Conservation (phyloP, 2,888 invertebrate genomes). For the Eupithecia subfuscata region DNA sequence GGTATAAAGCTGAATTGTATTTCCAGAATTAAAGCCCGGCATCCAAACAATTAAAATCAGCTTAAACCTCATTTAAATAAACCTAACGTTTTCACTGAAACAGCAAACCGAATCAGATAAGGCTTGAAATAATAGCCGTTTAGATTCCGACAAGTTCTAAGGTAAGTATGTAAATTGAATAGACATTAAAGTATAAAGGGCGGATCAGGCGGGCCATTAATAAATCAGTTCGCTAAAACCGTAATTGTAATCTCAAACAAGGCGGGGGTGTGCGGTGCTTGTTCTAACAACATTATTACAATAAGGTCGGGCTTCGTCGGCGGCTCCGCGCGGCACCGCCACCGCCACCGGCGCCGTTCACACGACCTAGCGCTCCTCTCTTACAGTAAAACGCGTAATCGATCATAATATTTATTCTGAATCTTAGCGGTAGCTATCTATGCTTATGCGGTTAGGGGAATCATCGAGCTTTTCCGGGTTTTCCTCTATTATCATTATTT, state of each 20-base stretch:
- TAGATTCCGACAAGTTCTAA: conserved; percentile 40
- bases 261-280: conserved; percentile 77
- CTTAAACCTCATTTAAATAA: conserved; percentile 30
- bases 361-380: conserved; percentile 54
- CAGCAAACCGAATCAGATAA: conserved; percentile 34
- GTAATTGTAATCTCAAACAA: conserved; percentile 84
- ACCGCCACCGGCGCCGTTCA: conserved; percentile 61
- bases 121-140: conserved; percentile 39
- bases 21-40: neutral
- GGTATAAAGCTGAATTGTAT: neutral
- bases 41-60: conserved; percentile 26
- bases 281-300: conserved; percentile 84
- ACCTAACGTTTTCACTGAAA: conserved; percentile 23
- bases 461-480: conserved; percentile 22
- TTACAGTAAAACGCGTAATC: conserved; percentile 40
- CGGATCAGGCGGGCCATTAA: conserved; percentile 83
- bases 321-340: conserved; percentile 36
- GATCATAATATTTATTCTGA: conserved; percentile 34
- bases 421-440: conserved; percentile 31
- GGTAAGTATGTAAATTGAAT: conserved; percentile 79
- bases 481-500: conserved; percentile 22
- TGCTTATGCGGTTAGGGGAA: conserved; percentile 25
- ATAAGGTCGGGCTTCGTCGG: conserved; percentile 71
- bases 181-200: conserved; percentile 82
- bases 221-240: conserved; percentile 84